Evolutionary conservation across 2,888 invertebrate species (phyloP).

Genomic region (Eustalomyia histrio): DNA sequence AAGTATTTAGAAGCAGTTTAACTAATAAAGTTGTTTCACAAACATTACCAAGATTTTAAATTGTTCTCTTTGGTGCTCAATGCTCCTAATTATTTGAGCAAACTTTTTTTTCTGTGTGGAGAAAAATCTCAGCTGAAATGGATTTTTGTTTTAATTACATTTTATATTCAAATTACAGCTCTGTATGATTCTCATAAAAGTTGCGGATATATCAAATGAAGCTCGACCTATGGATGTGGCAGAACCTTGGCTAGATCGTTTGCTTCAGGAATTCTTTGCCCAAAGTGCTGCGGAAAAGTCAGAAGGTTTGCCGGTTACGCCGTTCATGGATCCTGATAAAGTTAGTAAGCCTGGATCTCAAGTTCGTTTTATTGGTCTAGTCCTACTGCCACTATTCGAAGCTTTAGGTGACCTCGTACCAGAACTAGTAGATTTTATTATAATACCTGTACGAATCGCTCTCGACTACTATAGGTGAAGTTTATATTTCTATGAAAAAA

Average conservation of each 20-base stretch:
- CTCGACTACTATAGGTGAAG: slow-evolving; percentile 79
- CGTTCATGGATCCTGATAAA: slow-evolving; percentile 92
- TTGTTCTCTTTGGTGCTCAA: no score
- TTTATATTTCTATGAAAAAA: not conserved
- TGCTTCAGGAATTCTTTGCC: slow-evolving; percentile 86
- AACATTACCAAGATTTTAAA: no score
- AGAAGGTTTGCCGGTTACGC: slow-evolving; percentile 90
- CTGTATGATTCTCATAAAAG: slow-evolving; percentile 90
- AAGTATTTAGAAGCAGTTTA: no score
- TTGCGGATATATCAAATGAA: slow-evolving; percentile 91
- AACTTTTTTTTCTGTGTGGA: no score
- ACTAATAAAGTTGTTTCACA: no score
- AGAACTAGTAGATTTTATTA: slow-evolving; percentile 83
- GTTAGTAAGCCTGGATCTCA: slow-evolving; percentile 91
- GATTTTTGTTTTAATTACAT: not conserved
- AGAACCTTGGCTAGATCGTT: slow-evolving; percentile 89
- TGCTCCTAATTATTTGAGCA: no score
- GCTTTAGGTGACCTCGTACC: slow-evolving; percentile 87
- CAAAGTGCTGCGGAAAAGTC: slow-evolving; percentile 90
- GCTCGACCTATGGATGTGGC: slow-evolving; percentile 90
- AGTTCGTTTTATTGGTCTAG: slow-evolving; percentile 90
- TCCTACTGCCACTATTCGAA: slow-evolving; percentile 89
- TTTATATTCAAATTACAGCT: slow-evolving; percentile 80
- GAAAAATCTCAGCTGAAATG: not conserved
- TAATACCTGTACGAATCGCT: slow-evolving; percentile 79